Evolutionary conservation across 2,888 invertebrate species (phyloP), one percentile per base, ranked within the genome.

Genomic region (Mimumesa dahlbomi): DNA sequence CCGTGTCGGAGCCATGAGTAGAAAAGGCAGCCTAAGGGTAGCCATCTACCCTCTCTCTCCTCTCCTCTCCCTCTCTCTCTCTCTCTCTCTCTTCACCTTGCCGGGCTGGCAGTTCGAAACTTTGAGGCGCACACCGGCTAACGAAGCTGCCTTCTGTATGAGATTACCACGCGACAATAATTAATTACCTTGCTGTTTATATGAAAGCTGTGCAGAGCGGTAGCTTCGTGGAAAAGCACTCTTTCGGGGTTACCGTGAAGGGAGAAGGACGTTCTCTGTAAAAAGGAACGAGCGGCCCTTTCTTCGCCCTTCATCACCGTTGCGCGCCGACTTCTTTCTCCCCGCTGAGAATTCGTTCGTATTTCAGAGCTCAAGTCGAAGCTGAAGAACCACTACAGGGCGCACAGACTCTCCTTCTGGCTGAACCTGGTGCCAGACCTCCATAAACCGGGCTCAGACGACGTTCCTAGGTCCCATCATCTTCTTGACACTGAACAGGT

Each of bases 321-420:
- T 40, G 6, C 21, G 13, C 21, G 13, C 34, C 11, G 16, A 19
- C 54, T 46, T 34, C 43, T n/a, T 21, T n/a, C 36, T 9, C 25
- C 45, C 19, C 11, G 4, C 54, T 64, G 59, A 70, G 73, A 53
- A 73, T 21, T 59, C 50, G 46, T 67, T 36, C 45, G 11, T 75
- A 75, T 90, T 78, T 90, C 7, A 96, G 98, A 97, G 86, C 94
- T 94, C 49, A 97, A 98, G 88, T 95, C 97, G 0, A 96, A 96
- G 88, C 90, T 97, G 76, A 96, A 96, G 89, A 96, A 97, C 83
- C 98, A 98, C 91, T 98, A 98, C 90, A 93, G 98, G 75, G 97
- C 98, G 1, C 97, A 98, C 90, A 93, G 95, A 75, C 92, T 98
- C 56, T 97, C 98, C 0, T 96, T 98, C 89, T 98, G 98, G 98